A percentile compares a stretch with the other conserved stretches of the same genome.
phyloP scores from a whole-genome alignment of 1,140 invertebrate species.

The Tetragnatha versicolor region DNA sequence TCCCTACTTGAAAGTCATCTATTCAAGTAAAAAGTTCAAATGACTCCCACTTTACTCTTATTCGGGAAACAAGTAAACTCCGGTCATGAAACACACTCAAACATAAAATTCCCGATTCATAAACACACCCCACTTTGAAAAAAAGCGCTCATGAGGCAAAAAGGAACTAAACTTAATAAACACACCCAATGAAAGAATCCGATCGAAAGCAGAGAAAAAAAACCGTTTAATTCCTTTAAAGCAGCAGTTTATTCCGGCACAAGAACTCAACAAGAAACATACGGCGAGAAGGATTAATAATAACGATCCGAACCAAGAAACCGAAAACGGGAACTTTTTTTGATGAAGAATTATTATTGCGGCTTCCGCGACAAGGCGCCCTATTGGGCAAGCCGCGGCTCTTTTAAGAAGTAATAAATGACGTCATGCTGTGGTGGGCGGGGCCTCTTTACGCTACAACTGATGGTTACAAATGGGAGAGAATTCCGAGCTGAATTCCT shows the following conservation, averaged over 20 bases:
- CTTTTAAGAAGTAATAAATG: slow-evolving; percentile 20
- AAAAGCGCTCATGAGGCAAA: not conserved
- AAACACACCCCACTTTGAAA: not conserved
- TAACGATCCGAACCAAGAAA: not conserved
- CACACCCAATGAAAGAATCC: not conserved
- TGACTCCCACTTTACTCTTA: no score
- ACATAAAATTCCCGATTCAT: not conserved
- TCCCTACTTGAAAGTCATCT: no score
- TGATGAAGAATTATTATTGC: slow-evolving; percentile 22
- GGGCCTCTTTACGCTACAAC: slow-evolving; percentile 9
- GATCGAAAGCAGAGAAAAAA: not conserved
- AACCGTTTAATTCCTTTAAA: not conserved
- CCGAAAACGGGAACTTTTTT: not conserved
- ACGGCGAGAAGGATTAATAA: slow-evolving; percentile 11
- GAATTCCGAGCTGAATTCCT: no score
- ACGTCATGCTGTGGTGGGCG: slow-evolving; percentile 13
- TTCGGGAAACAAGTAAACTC: no score
- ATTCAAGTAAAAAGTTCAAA: no score
- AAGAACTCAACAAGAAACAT: not conserved
- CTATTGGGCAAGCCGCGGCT: slow-evolving; percentile 8
- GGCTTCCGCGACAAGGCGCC: not conserved
- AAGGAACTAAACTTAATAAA: not conserved
- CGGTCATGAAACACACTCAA: no score
- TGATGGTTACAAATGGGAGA: no score
- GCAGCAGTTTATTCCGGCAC: not conserved